Base-by-base conservation (phyloP, 2,113 vertebrate genomes). In the Bubo blakistoni region DNA sequence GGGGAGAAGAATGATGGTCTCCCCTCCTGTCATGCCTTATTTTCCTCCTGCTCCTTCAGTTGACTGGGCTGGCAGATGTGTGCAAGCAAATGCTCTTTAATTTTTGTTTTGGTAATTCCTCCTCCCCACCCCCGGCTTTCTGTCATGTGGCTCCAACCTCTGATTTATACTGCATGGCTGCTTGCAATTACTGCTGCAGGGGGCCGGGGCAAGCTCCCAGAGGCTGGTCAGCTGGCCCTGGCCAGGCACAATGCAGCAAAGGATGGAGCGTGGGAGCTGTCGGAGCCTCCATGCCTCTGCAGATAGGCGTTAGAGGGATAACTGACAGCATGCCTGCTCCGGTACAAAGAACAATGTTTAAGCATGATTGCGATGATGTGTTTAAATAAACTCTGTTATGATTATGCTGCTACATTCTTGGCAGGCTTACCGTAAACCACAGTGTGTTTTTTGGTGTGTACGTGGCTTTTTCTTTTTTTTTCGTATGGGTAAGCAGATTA, bases 381-480 rank as follows among this genome's bases (percentile, higher is more conserved):
- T 84, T 92, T 89, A 97, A 92, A 91, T 88, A 72, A 84, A 87
- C 76, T 87, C 51, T 65, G 57, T 91, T 84, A 82, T 44, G 69
- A 80, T 92, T 87, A 47, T 57, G 65, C 58, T 65, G 81, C 74
- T 79, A 16, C 62, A 30, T 84, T 93, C 79, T 81, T 86, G 92
- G 92, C 86, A 92, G 83, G 51, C 67, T 90, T 17, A 26, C 47
- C 2, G 2, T 90, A 81, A 95, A 94, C 76, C 82, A 46, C 47
- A 59, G 71, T 44, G 85, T 81, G 94, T 90, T 90, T 92, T 85
- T 97, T 81, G 81, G 92, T 97, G 70, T 92, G 80, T 90, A 69
- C 27, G n/a, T 54, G 51, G 94, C 83, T 83, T 54, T 74, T 90
- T 42, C 18, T 20, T 61, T 16, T 42, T 32, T 16, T 46, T 47